Percentiles rank a stretch among this genome's conserved stretches.
Conservation (phyloP, 2,888 invertebrate species). For the Drosophila vallismaia region DNA sequence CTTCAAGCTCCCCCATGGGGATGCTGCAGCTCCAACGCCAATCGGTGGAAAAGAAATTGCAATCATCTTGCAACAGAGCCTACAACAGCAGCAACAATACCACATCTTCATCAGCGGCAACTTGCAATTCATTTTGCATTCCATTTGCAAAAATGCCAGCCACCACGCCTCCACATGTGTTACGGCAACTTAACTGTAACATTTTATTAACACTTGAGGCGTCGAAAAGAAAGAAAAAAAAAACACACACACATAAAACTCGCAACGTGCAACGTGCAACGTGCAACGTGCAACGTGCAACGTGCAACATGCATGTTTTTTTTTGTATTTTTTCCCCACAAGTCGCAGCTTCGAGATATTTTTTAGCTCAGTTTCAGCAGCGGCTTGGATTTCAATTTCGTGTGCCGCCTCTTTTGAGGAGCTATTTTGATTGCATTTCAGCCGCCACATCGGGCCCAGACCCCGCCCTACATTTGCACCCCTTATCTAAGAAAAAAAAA, state of each 20-base stretch:
- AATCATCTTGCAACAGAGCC: slow-evolving; percentile 66
- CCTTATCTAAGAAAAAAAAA: slow-evolving; percentile 2
- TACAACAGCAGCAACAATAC: slow-evolving; percentile 15
- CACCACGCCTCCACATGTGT: slow-evolving; percentile 36
- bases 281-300: slow-evolving; percentile 18
- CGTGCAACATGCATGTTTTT: slow-evolving; percentile 9
- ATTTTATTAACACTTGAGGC: slow-evolving; percentile 77
- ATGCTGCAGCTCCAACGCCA: slow-evolving; percentile 65
- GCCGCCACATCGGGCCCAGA: slow-evolving; percentile 31
- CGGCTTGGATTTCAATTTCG: slow-evolving; percentile 35
- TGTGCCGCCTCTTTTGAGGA: slow-evolving; percentile 42
- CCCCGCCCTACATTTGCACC: slow-evolving; percentile 11
- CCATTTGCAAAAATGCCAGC: slow-evolving; percentile 53
- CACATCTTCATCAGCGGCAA: slow-evolving; percentile 15
- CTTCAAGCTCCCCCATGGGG: slow-evolving; percentile 33
- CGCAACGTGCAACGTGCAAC: slow-evolving; percentile 20
- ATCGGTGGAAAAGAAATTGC: slow-evolving; percentile 75
- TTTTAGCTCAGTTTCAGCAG: slow-evolving; percentile 9
- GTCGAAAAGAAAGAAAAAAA: slow-evolving; percentile 52
- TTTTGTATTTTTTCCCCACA: slow-evolving; percentile 6
- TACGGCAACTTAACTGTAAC: slow-evolving; percentile 70
- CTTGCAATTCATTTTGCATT: slow-evolving; percentile 72
- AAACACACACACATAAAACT: slow-evolving; percentile 3
- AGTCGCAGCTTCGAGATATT: too few relatives aligned
- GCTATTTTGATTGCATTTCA: slow-evolving; percentile 60